Evolutionary conservation across 2,888 invertebrate species (phyloP).

Genomic region (Ischnura elegans): DNA sequence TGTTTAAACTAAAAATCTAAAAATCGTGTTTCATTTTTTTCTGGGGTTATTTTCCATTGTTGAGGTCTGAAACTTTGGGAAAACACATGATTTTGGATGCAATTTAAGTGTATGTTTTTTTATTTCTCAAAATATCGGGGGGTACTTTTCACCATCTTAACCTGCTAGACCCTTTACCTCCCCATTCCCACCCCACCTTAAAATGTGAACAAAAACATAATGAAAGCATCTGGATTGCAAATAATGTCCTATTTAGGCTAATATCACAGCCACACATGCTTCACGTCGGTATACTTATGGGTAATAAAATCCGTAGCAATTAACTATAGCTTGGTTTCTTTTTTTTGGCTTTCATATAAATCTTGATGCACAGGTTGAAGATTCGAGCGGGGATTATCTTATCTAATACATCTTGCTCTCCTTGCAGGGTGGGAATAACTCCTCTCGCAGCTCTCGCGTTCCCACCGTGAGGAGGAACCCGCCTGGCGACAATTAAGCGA

Average conservation of each 20-base stretch:
- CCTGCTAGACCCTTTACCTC: too few species aligned
- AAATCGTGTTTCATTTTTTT: too few species aligned
- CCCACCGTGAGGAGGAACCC: conserved; percentile 41
- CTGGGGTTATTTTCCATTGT: too few species aligned
- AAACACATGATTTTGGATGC: too few species aligned
- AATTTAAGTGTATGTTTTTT: too few species aligned
- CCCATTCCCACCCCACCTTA: too few species aligned
- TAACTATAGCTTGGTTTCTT: not conserved
- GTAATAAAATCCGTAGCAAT: not conserved
- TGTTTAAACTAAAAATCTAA: too few species aligned
- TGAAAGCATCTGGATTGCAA: not conserved
- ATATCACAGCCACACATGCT: not conserved
- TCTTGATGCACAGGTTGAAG: not conserved
- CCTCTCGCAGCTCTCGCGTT: not conserved
- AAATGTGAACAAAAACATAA: too few species aligned
- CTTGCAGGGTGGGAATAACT: not conserved
- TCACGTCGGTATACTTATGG: not conserved
- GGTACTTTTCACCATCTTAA: too few species aligned
- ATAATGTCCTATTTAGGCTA: not conserved
- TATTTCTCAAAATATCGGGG: too few species aligned
- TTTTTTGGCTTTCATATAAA: not conserved
- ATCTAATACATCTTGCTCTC: not conserved
- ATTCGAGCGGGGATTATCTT: conserved; percentile 6
- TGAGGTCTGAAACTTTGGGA: too few species aligned
- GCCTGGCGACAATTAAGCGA: not conserved